Evolutionary conservation across 2,888 invertebrate species (phyloP), one percentile per base, ranked within the genome.

Genomic region (Reticulitermes lucifugus): DNA sequence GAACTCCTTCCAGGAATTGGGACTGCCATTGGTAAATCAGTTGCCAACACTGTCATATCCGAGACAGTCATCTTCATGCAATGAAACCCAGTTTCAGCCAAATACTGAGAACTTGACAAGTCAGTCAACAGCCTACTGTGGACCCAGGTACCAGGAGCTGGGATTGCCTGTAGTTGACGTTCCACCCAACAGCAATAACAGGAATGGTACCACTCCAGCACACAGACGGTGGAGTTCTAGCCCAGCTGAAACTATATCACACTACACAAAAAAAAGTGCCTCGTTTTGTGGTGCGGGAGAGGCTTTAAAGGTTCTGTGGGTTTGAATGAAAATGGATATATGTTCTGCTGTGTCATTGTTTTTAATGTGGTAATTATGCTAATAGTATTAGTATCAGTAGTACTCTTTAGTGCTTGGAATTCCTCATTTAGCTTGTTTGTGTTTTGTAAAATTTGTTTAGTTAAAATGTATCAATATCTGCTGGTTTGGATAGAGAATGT

Each of bases 1-100:
- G 93, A 96, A 94, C 90, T 96, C 96, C 12, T 96, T 96, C 89
- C 96, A 96, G 91, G 96, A 96, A 89, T 94, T 96, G 79, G 96
- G 96, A 21, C 91, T 96, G 88, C 96, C 96, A 91, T 43, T 79
- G 35, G 59, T 79, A 46, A 80, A 77, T 59, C 59, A 77, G 12
- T 82, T 82, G 12, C 75, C 82, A 55, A 79, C 79, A 9, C 73
- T 83, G 14, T 7, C 18, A 25, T 43, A 80, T 25, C 9, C 79
- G 35, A 41, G 41, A 51, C 84, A 65, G 51, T 59, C 21, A 14
- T 25, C 70, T 22, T 25, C 41, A 65, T 70, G 25, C 41, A 55
- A 79, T 25, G 51, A 79, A 1, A 35, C 29, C 10, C 80, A 60
- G 9, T 60, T 29, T 18, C 12, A 51, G 4, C 29, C 81, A 35